Percentiles rank a stretch among this genome's conserved stretches.
Conservation (phyloP, 1,140 invertebrate genomes). For the Drosophila neocordata region DNA sequence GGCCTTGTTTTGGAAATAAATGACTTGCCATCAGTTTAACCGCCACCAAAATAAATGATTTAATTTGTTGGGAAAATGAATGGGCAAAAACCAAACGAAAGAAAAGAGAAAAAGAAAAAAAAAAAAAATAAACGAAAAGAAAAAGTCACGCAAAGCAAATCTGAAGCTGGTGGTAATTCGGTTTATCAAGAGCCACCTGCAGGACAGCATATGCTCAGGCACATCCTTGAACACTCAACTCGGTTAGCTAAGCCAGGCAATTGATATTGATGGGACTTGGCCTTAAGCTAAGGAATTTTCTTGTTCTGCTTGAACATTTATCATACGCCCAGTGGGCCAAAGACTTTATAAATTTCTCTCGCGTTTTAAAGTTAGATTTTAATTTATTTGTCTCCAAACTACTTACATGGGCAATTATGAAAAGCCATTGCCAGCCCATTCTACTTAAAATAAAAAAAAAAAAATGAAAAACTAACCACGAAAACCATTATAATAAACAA, state of each 20-base stretch:
- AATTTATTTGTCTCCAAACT: conserved; percentile 12
- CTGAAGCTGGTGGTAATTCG: conserved; percentile 54
- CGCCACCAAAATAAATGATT: conserved; percentile 65
- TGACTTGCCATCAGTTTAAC: conserved; percentile 27
- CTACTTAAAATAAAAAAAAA: background rate
- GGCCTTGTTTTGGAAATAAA: conserved; percentile 18
- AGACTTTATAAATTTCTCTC: conserved; percentile 20
- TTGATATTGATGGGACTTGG: conserved; percentile 71
- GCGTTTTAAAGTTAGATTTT: background rate
- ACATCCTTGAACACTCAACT: conserved; percentile 8
- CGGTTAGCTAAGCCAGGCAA: conserved; percentile 46
- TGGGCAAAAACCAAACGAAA: conserved; percentile 20
- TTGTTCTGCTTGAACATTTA: conserved; percentile 46
- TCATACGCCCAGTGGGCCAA: conserved; percentile 60
- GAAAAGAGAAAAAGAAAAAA: conserved; percentile 19
- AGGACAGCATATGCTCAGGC: conserved; percentile 20
- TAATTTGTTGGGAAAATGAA: conserved; percentile 64
- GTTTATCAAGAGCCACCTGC: conserved; percentile 58
- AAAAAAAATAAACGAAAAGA: conserved; percentile 4
- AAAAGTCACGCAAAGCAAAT: conserved; percentile 52
- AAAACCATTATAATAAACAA: conserved; percentile 81
- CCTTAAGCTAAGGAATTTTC: conserved; percentile 34
- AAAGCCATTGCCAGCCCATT: conserved; percentile 31
- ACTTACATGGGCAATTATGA: conserved; percentile 63
- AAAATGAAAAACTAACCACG: conserved; percentile 51